Evolutionary conservation across 2,113 vertebrate genomes (phyloP).

Genomic region (Coregonus clupeaformis): DNA sequence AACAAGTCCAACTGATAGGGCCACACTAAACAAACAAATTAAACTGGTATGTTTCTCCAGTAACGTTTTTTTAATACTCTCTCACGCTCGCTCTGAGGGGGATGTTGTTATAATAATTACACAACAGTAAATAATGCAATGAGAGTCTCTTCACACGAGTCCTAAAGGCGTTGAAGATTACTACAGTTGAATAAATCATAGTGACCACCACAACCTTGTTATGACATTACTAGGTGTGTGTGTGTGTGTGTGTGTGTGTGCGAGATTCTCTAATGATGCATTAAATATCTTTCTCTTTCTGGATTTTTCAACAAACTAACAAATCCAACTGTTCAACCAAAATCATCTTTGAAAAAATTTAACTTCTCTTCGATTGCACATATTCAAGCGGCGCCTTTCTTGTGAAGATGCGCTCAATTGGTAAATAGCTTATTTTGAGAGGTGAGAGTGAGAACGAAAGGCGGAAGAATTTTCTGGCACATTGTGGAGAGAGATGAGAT

Average conservation of each 20-base stretch:
- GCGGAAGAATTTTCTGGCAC: conserved; percentile 22
- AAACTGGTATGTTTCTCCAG: not conserved
- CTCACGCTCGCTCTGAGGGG: not conserved
- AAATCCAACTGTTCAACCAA: not conserved
- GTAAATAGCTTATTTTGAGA: conserved; percentile 13
- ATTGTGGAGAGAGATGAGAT: conserved; percentile 32
- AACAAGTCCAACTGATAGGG: conserved; percentile 15
- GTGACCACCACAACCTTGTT: no score
- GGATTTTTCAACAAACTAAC: not conserved
- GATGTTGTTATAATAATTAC: conserved; percentile 5
- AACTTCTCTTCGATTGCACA: conserved; percentile 7
- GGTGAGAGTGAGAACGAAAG: conserved; percentile 26
- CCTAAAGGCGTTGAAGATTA: not conserved
- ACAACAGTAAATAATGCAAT: conserved; percentile 22
- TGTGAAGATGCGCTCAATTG: conserved; percentile 4
- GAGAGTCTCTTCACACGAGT: conserved; percentile 29
- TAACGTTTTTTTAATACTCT: not conserved
- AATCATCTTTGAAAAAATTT: not conserved
- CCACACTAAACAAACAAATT: conserved; percentile 25
- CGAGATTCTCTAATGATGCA: not conserved
- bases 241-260: not conserved
- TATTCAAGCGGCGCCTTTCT: conserved; percentile 2
- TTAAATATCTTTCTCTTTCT: not conserved
- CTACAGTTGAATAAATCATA: conserved; percentile 2
- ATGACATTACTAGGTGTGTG: not conserved